phyloP scores from a whole-genome alignment of 2,797 vertebrate genomes.

The Ceryle rudis region DNA sequence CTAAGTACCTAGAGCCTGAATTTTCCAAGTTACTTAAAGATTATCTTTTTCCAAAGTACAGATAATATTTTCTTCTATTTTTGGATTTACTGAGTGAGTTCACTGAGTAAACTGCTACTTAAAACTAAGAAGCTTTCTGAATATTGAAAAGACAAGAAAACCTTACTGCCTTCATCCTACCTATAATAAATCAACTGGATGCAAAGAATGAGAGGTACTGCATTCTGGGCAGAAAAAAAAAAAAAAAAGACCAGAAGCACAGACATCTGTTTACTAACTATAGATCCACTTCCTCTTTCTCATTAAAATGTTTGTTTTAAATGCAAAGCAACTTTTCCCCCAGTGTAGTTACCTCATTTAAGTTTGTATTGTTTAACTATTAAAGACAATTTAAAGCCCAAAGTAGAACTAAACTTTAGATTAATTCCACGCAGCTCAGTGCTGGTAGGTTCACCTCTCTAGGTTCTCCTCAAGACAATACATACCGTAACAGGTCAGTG shows the following conservation, averaged over 20 bases:
- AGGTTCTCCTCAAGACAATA: neutral
- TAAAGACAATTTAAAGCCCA: neutral
- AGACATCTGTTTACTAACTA: neutral
- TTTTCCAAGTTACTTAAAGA: neutral
- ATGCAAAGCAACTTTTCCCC: neutral
- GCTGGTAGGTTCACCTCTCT: neutral
- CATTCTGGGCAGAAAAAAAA: neutral
- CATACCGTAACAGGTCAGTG: neutral
- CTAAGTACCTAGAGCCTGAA: neutral
- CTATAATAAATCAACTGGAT: neutral
- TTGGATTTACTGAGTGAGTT: neutral
- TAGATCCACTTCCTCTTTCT: conserved; percentile 22
- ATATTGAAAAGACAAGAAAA: neutral
- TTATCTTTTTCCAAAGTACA: neutral
- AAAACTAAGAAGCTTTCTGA: neutral
- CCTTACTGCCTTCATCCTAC: neutral
- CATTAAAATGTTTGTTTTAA: neutral
- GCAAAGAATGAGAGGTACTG: neutral
- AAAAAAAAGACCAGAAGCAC: neutral
- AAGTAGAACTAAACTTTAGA: neutral
- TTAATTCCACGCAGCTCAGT: neutral
- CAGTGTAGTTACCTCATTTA: neutral
- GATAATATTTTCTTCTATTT: neutral
- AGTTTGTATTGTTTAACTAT: neutral
- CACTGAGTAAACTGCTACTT: neutral